Evolutionary conservation across 2,113 vertebrate species (phyloP), one percentile per base, ranked within the genome.

Genomic region (Solea solea): DNA sequence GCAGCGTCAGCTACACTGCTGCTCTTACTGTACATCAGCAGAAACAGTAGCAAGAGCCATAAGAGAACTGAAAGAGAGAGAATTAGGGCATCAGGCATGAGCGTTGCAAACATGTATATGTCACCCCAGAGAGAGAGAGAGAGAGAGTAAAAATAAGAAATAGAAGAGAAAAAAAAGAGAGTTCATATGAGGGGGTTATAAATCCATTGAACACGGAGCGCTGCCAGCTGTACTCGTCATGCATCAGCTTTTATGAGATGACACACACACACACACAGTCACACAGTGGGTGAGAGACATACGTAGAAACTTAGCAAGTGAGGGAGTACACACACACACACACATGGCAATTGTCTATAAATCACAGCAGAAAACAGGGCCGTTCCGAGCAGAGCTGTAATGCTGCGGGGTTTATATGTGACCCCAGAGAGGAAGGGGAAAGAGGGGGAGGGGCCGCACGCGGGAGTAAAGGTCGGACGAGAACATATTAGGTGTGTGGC

Each of bases 181-280:
- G 70, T 76, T 84, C 34, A 44, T 60, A 76, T 80, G 61, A 54
- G 68, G 6, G 0, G 55, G 73, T 57, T 67, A 57, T 84, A 86
- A 86, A 88, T 88, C 76, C 53, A 76, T 46, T 61, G 48, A 73
- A 72, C 76, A 45, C 64, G 53, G 45, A 84, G 71, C 52, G 49
- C 50, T 62, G 76, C 83, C 85, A 84, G 83, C 66, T 60, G 51
- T 13, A 69, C 48, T 69, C 61, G 79, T 86, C 83, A 81, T 54
- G 69, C 80, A 68, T 77, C 56, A 42, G 65, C 59, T 67, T 58
- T 65, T 81, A 86, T 64, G 72, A 79, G 74, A 49, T 82, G 70
- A 79, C 28, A 9, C 63, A 53, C 49, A 9, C 63, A 53, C 49
- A 50, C 27, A 45, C 34, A 62, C 45, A 60, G 46, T 7, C 70